Evolutionary conservation across 2,888 invertebrate species (phyloP).

Genomic region (Phalera bucephala): DNA sequence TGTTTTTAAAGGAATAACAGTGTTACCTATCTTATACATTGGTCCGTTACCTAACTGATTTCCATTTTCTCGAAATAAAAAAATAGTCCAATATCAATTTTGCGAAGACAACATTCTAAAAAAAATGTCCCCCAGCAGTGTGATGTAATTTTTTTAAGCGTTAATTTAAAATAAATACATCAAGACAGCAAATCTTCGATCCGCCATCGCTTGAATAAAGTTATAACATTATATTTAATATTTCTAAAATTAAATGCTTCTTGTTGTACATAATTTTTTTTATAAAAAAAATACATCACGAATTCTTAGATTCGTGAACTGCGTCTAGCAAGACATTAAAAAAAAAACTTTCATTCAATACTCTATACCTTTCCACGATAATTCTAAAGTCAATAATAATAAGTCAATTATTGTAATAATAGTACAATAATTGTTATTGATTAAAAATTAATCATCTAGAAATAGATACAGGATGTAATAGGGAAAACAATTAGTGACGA

Average conservation of each 20-base stretch:
- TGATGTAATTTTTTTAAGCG: slow-evolving; percentile 74
- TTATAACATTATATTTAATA: slow-evolving; percentile 75
- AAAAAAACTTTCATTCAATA: slow-evolving; percentile 56
- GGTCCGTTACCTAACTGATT: slow-evolving; percentile 68
- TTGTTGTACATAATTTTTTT: slow-evolving; percentile 74
- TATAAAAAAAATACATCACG: slow-evolving; percentile 38
- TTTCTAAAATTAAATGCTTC: slow-evolving; percentile 82
- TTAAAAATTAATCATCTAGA: slow-evolving; percentile 72
- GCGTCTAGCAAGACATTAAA: slow-evolving; percentile 45
- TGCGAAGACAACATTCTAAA: slow-evolving; percentile 51
- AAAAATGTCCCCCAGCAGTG: slow-evolving; percentile 60
- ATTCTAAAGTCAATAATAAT: slow-evolving; percentile 71
- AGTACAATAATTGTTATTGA: slow-evolving; percentile 72
- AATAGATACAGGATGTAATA: slow-evolving; percentile 71
- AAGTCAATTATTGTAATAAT: slow-evolving; percentile 72
- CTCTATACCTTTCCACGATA: slow-evolving; percentile 64
- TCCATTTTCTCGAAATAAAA: slow-evolving; percentile 42
- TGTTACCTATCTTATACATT: slow-evolving; percentile 63
- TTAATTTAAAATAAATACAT: slow-evolving; percentile 69
- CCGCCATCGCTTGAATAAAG: slow-evolving; percentile 61
- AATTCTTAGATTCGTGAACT: slow-evolving; percentile 42
- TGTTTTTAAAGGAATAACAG: slow-evolving; percentile 58
- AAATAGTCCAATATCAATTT: slow-evolving; percentile 33
- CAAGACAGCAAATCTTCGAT: slow-evolving; percentile 56
- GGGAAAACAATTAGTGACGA: slow-evolving; percentile 73